A percentile compares a stretch with the other conserved stretches of the same genome.
These are phyloP conservation scores for Yponomeuta malinellus DNA, from an alignment of 2,888 invertebrate genomes.

Conservation along the genomic window DNA sequence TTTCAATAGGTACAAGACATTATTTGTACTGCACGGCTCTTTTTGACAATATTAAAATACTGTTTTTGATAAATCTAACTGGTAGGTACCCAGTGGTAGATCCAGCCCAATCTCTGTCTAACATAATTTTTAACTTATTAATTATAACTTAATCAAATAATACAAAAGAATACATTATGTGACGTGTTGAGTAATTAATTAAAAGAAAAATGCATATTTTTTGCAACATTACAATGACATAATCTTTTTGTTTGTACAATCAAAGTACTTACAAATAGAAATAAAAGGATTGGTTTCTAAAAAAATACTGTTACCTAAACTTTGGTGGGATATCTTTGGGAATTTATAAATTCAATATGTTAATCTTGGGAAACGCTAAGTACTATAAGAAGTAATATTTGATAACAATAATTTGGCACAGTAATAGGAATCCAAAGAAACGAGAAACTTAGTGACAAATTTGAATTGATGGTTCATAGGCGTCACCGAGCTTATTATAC, in stretches of 20 bases:
- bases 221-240: not conserved
- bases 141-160: not conserved
- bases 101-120: not conserved
- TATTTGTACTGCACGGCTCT: not conserved
- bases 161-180: not conserved
- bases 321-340: constrained; percentile 13
- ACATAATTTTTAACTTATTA: not conserved
- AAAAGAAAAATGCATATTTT: constrained; percentile 3
- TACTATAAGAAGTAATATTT: not conserved
- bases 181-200: not conserved
- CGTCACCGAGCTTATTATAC: no score
- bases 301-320: not conserved
- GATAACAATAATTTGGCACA: not conserved
- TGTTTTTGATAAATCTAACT: not conserved
- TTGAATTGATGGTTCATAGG: no score
- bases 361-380: not conserved
- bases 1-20: constrained; percentile 7
- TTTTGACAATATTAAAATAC: constrained; percentile 9
- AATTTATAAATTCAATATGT: constrained; percentile 5
- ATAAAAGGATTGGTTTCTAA: not conserved
- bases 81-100: not conserved
- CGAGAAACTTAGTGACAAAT: no score
- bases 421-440: not conserved
- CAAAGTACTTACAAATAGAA: not conserved
- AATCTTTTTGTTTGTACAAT: not conserved